Percentiles rank a stretch among this genome's conserved stretches.
phyloP scores from a whole-genome alignment of 2,113 vertebrate genomes.

The Sinocyclocheilus rhinocerous region DNA sequence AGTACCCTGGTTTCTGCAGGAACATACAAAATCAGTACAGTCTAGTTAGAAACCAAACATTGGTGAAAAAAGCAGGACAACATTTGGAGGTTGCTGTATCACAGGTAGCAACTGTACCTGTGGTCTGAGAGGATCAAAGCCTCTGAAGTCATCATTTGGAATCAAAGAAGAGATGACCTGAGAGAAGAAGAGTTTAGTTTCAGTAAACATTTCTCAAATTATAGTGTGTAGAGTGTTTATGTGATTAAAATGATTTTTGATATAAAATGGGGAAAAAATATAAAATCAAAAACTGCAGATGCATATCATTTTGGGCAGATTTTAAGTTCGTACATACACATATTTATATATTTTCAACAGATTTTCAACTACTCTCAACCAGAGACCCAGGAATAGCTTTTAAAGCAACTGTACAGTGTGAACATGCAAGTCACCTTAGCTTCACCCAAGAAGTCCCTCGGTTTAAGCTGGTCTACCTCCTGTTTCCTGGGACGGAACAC shows the following conservation, averaged over 20 bases:
- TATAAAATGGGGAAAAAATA: too few species aligned
- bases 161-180: conserved; percentile 86
- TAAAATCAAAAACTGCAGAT: too few species aligned
- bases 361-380: background rate
- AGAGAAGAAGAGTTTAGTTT: background rate
- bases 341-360: too few species aligned
- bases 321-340: too few species aligned
- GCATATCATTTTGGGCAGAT: too few species aligned
- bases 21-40: conserved; percentile 21
- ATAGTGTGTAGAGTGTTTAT: too few species aligned
- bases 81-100: background rate
- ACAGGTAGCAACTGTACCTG: conserved; percentile 72
- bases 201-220: background rate
- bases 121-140: conserved; percentile 77
- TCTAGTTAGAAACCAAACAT: background rate
- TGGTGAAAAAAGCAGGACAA: background rate
- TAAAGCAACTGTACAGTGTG: background rate
- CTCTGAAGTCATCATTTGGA: conserved; percentile 80
- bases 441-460: conserved; percentile 89
- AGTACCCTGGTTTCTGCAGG: conserved; percentile 83
- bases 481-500: conserved; percentile 85
- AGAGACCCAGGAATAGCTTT: background rate
- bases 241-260: too few species aligned
- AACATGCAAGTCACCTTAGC: conserved; percentile 78
- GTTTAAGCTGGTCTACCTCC: conserved; percentile 83